These are phyloP conservation scores for Aphodius sticticus DNA, from an alignment of 2,888 invertebrate species.

Conservation along the genomic window DNA sequence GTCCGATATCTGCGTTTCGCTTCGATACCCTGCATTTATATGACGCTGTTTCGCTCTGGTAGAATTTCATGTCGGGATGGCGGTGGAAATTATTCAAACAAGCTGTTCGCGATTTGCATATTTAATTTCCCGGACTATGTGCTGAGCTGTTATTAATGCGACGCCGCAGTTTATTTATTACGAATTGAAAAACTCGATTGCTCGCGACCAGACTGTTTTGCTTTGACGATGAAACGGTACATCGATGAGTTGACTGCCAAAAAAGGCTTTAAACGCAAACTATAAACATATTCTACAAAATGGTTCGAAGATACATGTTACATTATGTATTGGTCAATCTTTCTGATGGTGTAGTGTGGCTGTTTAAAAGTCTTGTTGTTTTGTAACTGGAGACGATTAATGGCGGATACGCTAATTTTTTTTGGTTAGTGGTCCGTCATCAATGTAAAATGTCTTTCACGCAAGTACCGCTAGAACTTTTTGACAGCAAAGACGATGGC, in stretches of 20 bases:
- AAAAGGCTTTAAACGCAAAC: too few species aligned
- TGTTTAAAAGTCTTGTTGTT: too few species aligned
- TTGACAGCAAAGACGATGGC: slow-evolving; percentile 19
- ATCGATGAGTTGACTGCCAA: too few species aligned
- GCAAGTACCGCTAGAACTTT: slow-evolving; percentile 30
- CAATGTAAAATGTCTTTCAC: slow-evolving; percentile 29
- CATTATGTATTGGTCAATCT: too few species aligned
- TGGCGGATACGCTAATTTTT: too few species aligned
- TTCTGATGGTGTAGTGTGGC: too few species aligned
- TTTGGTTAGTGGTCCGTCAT: slow-evolving; percentile 34
- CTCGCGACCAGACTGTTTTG: background rate
- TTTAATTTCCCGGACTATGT: slow-evolving; percentile 39
- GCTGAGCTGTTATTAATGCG: slow-evolving; percentile 23
- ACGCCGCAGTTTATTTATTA: slow-evolving; percentile 16
- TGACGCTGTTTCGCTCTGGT: background rate
- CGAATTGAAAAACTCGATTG: slow-evolving; percentile 20
- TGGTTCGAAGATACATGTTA: too few species aligned
- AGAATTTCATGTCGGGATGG: slow-evolving; percentile 19
- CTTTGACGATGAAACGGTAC: background rate
- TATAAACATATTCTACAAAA: too few species aligned
- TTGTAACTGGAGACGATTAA: too few species aligned
- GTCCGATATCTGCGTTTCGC: background rate
- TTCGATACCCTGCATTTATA: background rate
- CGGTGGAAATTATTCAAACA: slow-evolving; percentile 33
- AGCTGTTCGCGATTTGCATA: slow-evolving; percentile 43